Evolutionary conservation across 1,140 invertebrate species (phyloP).

Genomic region (Adoxophyes honmai): DNA sequence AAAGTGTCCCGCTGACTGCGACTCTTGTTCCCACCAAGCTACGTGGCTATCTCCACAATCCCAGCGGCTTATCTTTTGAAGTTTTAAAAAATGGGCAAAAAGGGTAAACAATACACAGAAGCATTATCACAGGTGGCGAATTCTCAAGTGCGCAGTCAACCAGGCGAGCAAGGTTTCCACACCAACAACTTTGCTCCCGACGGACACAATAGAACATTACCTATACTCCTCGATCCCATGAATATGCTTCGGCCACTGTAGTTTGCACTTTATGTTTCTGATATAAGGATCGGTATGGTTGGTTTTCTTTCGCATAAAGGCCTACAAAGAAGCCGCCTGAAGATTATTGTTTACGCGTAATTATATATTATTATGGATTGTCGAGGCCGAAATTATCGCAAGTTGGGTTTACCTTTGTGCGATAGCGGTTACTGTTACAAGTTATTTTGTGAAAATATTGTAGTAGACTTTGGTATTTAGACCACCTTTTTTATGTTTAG

Average conservation of each 20-base stretch:
- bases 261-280: neutral
- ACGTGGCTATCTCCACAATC: neutral
- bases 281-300: neutral
- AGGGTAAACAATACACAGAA: constrained; percentile 34
- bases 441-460: no score
- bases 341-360: constrained; percentile 10
- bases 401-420: neutral
- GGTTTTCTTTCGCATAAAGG: neutral
- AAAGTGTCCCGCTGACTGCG: no score
- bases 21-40: neutral
- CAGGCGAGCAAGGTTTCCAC: constrained; percentile 45
- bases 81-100: constrained; percentile 50
- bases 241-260: neutral
- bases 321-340: constrained; percentile 8
- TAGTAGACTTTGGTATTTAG: no score
- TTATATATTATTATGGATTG: constrained; percentile 13
- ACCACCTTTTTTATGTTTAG: no score
- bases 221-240: neutral
- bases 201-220: neutral
- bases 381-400: constrained; percentile 9
- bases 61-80: constrained; percentile 32
- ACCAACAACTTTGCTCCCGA: constrained; percentile 33
- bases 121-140: constrained; percentile 66
- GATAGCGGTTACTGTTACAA: neutral
- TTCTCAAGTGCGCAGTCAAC: constrained; percentile 62